Conservation (phyloP, 2,888 invertebrate species). For the Andrena fulva region DNA sequence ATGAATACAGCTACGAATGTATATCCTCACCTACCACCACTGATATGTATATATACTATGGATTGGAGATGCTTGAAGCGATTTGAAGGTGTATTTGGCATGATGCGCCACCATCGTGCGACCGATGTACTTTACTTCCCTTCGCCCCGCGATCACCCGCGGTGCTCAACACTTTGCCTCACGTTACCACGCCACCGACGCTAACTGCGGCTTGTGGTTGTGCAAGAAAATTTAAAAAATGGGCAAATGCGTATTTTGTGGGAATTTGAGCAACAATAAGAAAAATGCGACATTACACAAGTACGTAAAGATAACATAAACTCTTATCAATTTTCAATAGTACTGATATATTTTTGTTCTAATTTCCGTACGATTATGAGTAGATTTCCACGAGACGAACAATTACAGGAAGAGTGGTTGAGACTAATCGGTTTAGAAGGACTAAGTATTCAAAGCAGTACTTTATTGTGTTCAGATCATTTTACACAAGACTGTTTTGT, state of each 20-base stretch:
- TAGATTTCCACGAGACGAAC: background rate
- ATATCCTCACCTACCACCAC: too few relatives aligned
- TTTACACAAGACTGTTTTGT: background rate
- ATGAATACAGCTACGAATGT: too few relatives aligned
- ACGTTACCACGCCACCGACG: too few relatives aligned
- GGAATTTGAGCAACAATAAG: background rate
- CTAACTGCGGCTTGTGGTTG: too few relatives aligned
- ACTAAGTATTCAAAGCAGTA: background rate
- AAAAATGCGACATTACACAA: background rate
- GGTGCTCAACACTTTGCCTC: too few relatives aligned
- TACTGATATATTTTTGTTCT: background rate
- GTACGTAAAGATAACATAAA: slow-evolving; percentile 1
- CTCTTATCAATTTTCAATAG: background rate
- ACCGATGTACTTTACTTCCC: too few relatives aligned
- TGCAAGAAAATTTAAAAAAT: background rate
- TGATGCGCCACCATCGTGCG: too few relatives aligned
- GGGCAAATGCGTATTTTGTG: background rate
- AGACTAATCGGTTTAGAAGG: background rate
- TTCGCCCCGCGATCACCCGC: too few relatives aligned
- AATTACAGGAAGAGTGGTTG: background rate
- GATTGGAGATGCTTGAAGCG: too few relatives aligned
- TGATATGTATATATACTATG: too few relatives aligned
- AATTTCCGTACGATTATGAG: slow-evolving; percentile 2
- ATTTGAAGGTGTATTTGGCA: too few relatives aligned
- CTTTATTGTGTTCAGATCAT: background rate